phyloP scores from a whole-genome alignment of 2,113 vertebrate species.

The Orthonyx spaldingii region DNA sequence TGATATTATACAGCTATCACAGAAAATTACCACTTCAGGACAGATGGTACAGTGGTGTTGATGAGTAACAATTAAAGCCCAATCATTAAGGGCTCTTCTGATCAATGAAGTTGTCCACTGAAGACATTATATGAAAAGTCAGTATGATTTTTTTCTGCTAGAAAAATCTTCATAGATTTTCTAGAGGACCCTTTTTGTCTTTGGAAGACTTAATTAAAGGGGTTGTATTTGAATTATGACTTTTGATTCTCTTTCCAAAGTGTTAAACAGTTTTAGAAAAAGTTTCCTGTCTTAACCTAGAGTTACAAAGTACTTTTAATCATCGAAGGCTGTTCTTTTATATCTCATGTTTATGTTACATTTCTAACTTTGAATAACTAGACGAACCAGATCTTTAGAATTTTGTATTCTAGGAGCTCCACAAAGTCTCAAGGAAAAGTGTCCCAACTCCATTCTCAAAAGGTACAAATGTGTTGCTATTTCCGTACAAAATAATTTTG shows the following conservation, averaged over 20 bases:
- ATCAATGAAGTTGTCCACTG: constrained; percentile 3
- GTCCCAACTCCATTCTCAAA: not conserved
- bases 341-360: not conserved
- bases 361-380: not conserved
- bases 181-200: constrained; percentile 39
- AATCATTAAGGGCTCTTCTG: constrained; percentile 55
- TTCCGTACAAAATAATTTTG: not conserved
- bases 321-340: not conserved
- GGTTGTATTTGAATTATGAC: constrained; percentile 35
- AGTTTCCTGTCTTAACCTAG: constrained; percentile 9
- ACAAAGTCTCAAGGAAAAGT: not conserved
- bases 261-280: constrained; percentile 24
- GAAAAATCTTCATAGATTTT: constrained; percentile 25
- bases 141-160: constrained; percentile 25
- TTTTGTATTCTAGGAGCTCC: not conserved
- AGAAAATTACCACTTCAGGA: constrained; percentile 40
- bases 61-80: constrained; percentile 62
- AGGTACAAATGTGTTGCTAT: not conserved
- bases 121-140: constrained; percentile 56
- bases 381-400: not conserved
- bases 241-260: constrained; percentile 17
- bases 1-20: constrained; percentile 18
- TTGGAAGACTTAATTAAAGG: constrained; percentile 28
- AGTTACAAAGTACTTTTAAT: not conserved
- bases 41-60: constrained; percentile 53